phyloP scores from a whole-genome alignment of 2,888 invertebrate species.

The Phaedon cochleariae region DNA sequence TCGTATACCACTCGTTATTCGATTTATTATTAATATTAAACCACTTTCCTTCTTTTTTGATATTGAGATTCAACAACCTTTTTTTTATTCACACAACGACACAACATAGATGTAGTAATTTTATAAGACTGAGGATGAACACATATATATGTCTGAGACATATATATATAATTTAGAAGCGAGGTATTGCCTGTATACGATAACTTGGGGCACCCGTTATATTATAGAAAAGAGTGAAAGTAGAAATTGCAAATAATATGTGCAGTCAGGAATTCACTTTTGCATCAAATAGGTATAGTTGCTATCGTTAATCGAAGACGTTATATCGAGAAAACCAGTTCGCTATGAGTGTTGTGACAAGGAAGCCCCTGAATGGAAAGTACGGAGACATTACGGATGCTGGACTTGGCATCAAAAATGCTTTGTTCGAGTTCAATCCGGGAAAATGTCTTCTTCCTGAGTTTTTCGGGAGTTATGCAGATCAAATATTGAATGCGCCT shows the following conservation, averaged over 20 bases:
- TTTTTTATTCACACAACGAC: too few relatives aligned
- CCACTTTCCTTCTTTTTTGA: too few relatives aligned
- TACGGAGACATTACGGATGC: slow-evolving; percentile 67
- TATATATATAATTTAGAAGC: too few relatives aligned
- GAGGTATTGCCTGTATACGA: too few relatives aligned
- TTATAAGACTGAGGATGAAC: too few relatives aligned
- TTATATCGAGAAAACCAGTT: background rate
- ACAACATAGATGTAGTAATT: too few relatives aligned
- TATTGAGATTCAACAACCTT: too few relatives aligned
- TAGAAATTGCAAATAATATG: slow-evolving; percentile 16
- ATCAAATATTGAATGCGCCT: slow-evolving; percentile 75
- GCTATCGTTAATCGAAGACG: background rate
- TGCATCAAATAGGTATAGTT: too few relatives aligned
- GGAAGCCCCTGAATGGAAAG: slow-evolving; percentile 39
- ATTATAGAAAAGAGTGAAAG: slow-evolving; percentile 5
- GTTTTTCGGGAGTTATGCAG: slow-evolving; percentile 73
- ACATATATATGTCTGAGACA: too few relatives aligned
- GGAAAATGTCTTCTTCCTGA: slow-evolving; percentile 76
- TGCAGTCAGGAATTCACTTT: background rate
- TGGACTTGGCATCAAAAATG: slow-evolving; percentile 74
- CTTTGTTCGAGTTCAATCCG: slow-evolving; percentile 78
- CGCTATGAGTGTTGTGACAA: slow-evolving; percentile 35
- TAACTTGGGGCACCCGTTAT: too few relatives aligned
- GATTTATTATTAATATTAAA: too few relatives aligned
- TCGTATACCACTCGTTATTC: too few relatives aligned